Percentiles rank a stretch among this genome's conserved stretches.
Evolutionary conservation across 2,113 vertebrate genomes (phyloP).

Genomic region (Pica pica): DNA sequence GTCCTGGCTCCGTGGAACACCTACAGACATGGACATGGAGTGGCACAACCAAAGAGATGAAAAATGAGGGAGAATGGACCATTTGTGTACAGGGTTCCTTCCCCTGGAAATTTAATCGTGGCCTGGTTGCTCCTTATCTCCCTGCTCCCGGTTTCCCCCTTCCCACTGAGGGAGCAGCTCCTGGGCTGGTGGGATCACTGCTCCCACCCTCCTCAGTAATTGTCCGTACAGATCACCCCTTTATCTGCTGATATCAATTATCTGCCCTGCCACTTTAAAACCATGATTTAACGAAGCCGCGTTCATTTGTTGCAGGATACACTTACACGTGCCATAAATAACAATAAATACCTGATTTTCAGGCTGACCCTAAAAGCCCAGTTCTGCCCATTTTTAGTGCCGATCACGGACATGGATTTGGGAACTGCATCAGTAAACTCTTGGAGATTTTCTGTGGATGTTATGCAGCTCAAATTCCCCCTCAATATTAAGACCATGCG

Average conservation of each 20-base stretch:
- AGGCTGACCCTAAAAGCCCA: not conserved
- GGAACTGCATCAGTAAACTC: not conserved
- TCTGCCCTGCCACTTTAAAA: not conserved
- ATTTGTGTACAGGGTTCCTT: not conserved
- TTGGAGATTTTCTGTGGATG: not conserved
- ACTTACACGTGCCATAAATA: not conserved
- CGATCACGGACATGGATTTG: not conserved
- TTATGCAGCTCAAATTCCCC: not conserved
- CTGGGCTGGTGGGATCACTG: not conserved
- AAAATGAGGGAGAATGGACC: not conserved
- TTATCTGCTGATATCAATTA: not conserved
- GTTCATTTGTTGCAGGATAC: not conserved
- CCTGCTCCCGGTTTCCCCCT: not conserved
- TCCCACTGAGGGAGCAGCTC: not conserved
- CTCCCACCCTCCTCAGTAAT: not conserved
- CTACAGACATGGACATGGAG: not conserved
- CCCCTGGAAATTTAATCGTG: not conserved
- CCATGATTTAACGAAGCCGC: not conserved
- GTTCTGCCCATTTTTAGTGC: not conserved
- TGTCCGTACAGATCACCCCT: not conserved
- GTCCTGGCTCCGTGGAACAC: not conserved
- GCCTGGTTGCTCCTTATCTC: not conserved
- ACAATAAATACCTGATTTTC: not conserved
- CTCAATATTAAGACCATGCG: not conserved
- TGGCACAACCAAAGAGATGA: not conserved